These are phyloP conservation scores for Drosophila truncata DNA, from an alignment of 1,140 invertebrate genomes.

Conservation along the genomic window DNA sequence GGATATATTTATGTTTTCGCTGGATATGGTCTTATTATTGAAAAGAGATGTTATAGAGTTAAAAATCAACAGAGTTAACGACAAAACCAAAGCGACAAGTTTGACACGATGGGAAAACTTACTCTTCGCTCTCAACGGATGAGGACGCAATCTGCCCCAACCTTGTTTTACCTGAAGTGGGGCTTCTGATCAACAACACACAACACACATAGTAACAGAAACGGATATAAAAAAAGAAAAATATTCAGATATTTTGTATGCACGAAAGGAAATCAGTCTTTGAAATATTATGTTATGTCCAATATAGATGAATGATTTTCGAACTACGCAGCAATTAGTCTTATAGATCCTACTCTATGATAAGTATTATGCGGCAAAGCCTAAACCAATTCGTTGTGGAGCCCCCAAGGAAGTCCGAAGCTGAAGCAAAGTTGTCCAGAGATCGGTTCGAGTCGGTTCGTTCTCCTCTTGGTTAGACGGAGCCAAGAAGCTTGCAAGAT, in stretches of 20 bases:
- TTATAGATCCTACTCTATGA: conserved; percentile 40
- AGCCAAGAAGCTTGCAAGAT: conserved; percentile 50
- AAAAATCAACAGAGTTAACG: conserved; percentile 79
- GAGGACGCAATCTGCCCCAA: conserved; percentile 81
- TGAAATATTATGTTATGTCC: background rate
- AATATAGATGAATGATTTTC: conserved; percentile 12
- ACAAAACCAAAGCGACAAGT: conserved; percentile 65
- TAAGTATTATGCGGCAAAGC: conserved; percentile 52
- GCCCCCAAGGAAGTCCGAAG: conserved; percentile 38
- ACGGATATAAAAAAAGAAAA: conserved; percentile 78
- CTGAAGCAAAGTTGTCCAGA: conserved; percentile 51
- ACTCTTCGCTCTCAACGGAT: conserved; percentile 83
- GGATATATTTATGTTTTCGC: conserved; percentile 38
- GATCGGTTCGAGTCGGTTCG: conserved; percentile 28
- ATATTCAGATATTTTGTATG: conserved; percentile 65
- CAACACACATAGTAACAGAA: conserved; percentile 53
- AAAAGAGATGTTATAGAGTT: conserved; percentile 60
- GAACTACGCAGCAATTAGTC: conserved; percentile 32
- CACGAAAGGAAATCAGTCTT: conserved; percentile 37
- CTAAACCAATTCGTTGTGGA: conserved; percentile 69
- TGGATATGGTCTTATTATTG: conserved; percentile 31
- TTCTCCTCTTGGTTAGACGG: conserved; percentile 31
- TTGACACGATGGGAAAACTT: conserved; percentile 72
- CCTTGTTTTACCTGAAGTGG: conserved; percentile 82
- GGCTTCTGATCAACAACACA: conserved; percentile 72